Base-by-base conservation (phyloP, 2,113 vertebrate species). In the Notarius quadriscutis region DNA sequence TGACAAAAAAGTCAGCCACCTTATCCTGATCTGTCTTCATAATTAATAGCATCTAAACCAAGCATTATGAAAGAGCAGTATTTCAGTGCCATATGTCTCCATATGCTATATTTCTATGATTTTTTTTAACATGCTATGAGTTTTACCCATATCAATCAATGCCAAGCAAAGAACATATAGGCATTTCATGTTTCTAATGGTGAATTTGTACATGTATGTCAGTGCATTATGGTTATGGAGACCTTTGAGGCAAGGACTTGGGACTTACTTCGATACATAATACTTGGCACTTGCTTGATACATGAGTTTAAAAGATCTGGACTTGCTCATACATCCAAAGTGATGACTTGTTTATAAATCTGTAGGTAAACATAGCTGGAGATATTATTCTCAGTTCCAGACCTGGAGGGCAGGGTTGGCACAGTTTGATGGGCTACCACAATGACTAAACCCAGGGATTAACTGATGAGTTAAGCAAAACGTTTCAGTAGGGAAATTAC, bases 341-440 rank as follows among this genome's bases (percentile, higher is more conserved):
- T 20, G 75, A 58, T 58, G 27, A 34, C 7, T 9, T 80, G 17
- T 58, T 80, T 14, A 79, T n/a, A 57, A 58, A 80, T 58, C 55
- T 34, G 25, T 27, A 17, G 5, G 25, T 78, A 78, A 20, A 0
- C 4, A 7, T 58, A 80, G 34, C 8, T 81, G 18, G 18, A 34
- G 15, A 62, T 81, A 81, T 62, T 80, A 12, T 81, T 81, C 18
- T 81, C 17, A 22, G 27, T 20, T 81, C 30, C 78, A 58, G 30
- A 0, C 8, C 55, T 41, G 15, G 30, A 81, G 17, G 7, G 30
- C 30, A 62, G 18, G 12, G 20, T 50, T 50, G 74, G 10, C 10
- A 77, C 18, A 77, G 51, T 48, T 62, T 48, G 20, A 48, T 25
- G 57, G 1, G 27, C 9, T 22, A 22, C n/a, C 57, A 80, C 57